Evolutionary conservation across 2,888 invertebrate species (phyloP), one percentile per base, ranked within the genome.

Genomic region (Bellardia pandia): DNA sequence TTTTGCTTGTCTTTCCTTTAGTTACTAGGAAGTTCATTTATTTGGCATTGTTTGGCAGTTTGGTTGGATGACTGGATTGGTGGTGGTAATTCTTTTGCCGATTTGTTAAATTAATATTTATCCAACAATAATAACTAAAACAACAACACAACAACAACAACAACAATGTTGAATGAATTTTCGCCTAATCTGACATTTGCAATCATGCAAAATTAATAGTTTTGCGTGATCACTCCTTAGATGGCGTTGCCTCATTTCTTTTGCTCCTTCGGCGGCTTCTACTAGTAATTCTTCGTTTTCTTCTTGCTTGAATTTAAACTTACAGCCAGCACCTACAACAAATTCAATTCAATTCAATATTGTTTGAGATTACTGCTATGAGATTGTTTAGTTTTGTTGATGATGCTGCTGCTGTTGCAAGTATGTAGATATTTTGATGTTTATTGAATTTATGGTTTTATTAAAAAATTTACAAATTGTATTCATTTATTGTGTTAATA

Each of bases 101-200:
- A 86, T 89, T 89, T 89, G 88, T 88, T 89, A 87, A 89, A 89
- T 89, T 88, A 88, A 89, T 89, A 89, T 85, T 88, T 89, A 84
- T 71, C 80, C 80, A 84, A 71, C 81, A 75, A 42, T 11, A 42
- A 42, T 9, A 9, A 45, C 45, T 9, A 45, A 8, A 11, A 45
- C 81, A 75, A 66, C 81, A 75, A 66, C 68, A 84, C 23, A 23
- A 45, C 45, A 45, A 45, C 45, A 7, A 45, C 81, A 75, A 66
- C 81, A 75, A 66, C 68, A 84, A 88, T 81, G 88, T 86, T 86
- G 86, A 88, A 86, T 84, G 88, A 85, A 86, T 88, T 74, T 84
- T 86, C 88, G 85, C 85, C 80, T 88, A 86, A 88, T 88, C 88
- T 88, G 86, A 86, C 88, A 86, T 88, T 85, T 85, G 71, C 85